Percentiles rank a stretch among this genome's conserved stretches.
Conservation (phyloP, 1,140 invertebrate species). For the Atta colombica region DNA sequence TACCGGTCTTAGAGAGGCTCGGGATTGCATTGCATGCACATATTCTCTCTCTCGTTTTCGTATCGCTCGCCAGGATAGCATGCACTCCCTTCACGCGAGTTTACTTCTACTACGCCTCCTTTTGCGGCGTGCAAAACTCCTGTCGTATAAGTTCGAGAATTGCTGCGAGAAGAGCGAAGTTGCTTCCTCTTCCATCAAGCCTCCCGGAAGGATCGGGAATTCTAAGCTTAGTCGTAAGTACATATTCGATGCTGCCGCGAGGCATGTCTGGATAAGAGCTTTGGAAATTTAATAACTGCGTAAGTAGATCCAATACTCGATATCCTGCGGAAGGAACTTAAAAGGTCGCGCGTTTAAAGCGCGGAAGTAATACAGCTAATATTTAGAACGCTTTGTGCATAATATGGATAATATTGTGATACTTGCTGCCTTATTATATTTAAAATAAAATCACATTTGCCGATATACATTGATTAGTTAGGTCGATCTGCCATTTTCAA, state of each 20-base stretch:
- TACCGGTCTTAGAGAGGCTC: neutral
- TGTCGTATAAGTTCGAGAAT: conserved; percentile 59
- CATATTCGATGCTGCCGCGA: conserved; percentile 55
- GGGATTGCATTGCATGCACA: neutral
- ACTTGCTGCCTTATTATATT: neutral
- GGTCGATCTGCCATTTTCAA: conserved; percentile 27
- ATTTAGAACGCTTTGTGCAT: conserved; percentile 3
- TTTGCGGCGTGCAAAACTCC: conserved; percentile 56
- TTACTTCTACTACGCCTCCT: conserved; percentile 18
- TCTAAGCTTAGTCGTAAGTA: conserved; percentile 64
- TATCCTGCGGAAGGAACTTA: conserved; percentile 42
- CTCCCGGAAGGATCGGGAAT: conserved; percentile 52
- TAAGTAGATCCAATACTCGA: conserved; percentile 60
- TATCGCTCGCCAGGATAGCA: neutral
- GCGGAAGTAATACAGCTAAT: conserved; percentile 16
- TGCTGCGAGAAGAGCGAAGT: conserved; percentile 56
- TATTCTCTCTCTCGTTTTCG: neutral
- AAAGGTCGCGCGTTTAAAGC: conserved; percentile 52
- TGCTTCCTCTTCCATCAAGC: conserved; percentile 60
- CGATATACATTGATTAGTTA: neutral
- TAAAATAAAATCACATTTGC: neutral
- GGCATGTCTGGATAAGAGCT: conserved; percentile 61
- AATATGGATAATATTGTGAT: neutral
- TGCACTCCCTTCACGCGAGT: neutral
- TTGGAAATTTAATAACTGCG: conserved; percentile 61